phyloP scores from a whole-genome alignment of 2,888 invertebrate species.

The Cryptophagus acutangulus region DNA sequence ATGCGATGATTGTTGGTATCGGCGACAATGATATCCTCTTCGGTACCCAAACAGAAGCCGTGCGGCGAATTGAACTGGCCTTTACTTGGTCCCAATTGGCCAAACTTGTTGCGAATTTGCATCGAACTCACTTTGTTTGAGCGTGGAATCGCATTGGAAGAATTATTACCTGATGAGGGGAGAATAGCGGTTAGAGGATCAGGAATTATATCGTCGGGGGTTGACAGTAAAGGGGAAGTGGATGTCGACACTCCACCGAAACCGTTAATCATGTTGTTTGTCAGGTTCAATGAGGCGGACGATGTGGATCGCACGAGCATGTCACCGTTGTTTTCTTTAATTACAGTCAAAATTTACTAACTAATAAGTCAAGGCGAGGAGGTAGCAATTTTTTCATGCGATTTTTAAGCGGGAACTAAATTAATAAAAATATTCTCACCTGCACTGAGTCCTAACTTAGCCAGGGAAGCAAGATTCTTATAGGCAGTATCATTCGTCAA shows the following conservation, averaged over 20 bases:
- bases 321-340: constrained; percentile 45
- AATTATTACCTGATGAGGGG: constrained; percentile 7
- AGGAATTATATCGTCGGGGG: constrained; percentile 46
- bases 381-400: neutral
- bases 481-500: constrained; percentile 75
- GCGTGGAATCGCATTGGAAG: constrained; percentile 42
- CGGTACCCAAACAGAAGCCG: constrained; percentile 91
- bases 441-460: constrained; percentile 71
- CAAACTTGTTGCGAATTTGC: constrained; percentile 90
- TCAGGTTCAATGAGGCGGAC: constrained; percentile 54
- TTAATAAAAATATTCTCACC: constrained; percentile 47
- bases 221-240: constrained; percentile 58
- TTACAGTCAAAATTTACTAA: too few relatives aligned
- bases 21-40: constrained; percentile 94
- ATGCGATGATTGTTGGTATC: constrained; percentile 96
- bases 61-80: constrained; percentile 96
- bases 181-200: constrained; percentile 54
- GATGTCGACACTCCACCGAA: constrained; percentile 57
- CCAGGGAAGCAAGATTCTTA: constrained; percentile 84
- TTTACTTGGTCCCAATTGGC: constrained; percentile 86
- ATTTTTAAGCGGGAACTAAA: neutral
- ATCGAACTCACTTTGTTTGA: constrained; percentile 74
- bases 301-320: constrained; percentile 58
- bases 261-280: constrained; percentile 51
- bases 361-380: neutral